Conservation (phyloP, 2,888 invertebrate genomes). For the Tethea ocularis region DNA sequence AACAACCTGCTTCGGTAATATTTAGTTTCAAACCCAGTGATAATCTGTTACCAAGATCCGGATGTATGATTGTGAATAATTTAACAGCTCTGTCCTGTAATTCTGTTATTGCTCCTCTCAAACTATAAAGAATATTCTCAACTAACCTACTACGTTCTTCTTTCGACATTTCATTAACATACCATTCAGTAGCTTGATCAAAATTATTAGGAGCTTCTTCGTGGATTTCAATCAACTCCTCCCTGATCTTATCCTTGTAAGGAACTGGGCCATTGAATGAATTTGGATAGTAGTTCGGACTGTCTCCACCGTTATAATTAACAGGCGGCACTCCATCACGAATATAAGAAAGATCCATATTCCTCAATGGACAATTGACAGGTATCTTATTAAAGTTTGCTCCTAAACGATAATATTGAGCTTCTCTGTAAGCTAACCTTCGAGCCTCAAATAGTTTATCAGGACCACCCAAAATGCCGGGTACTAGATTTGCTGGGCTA, state of each 20-base stretch:
- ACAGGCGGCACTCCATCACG: conserved; percentile 92
- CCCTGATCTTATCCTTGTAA: conserved; percentile 82
- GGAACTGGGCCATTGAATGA: conserved; percentile 93
- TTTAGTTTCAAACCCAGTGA: conserved; percentile 45
- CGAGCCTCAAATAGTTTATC: conserved; percentile 95
- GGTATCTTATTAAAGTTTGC: conserved; percentile 95
- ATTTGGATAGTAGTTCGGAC: conserved; percentile 98
- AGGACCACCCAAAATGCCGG: conserved; percentile 94
- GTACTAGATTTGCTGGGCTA: conserved; percentile 93
- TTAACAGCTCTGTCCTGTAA: conserved; percentile 85
- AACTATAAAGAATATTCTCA: conserved; percentile 89
- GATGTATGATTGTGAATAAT: conserved; percentile 90
- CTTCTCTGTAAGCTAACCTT: conserved; percentile 93
- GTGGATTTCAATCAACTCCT: conserved; percentile 79
- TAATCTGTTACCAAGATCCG: conserved; percentile 87
- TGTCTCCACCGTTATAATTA: conserved; percentile 91
- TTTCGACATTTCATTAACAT: conserved; percentile 88
- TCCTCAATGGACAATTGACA: conserved; percentile 95
- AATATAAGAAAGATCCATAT: conserved; percentile 88
- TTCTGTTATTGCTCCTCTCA: conserved; percentile 89
- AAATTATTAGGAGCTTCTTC: conserved; percentile 93
- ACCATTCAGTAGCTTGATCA: conserved; percentile 91
- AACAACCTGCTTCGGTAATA: too few species aligned
- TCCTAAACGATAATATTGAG: conserved; percentile 93
- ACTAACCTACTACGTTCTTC: conserved; percentile 89